Evolutionary conservation across 2,888 invertebrate genomes (phyloP).

Genomic region (Acrobeloides nanus): DNA sequence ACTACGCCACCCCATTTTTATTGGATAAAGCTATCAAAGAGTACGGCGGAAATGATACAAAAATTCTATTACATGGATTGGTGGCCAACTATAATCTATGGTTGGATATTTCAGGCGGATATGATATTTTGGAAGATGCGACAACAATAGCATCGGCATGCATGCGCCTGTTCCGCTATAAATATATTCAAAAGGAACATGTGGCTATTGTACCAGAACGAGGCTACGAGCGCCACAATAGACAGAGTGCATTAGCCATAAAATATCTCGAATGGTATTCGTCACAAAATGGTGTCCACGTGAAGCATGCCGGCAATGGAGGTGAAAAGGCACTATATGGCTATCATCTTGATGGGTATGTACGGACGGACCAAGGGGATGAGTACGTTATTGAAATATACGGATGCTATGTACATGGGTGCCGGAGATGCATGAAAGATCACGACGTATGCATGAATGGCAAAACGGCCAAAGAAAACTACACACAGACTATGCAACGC

Average conservation of each 20-base stretch:
- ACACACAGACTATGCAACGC: background rate
- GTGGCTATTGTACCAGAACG: background rate
- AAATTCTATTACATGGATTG: background rate
- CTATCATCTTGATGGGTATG: too few species aligned
- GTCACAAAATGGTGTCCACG: too few species aligned
- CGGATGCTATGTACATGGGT: background rate
- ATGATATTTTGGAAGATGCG: background rate
- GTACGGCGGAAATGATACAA: background rate
- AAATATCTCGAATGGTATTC: conserved; percentile 3
- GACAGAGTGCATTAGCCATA: background rate
- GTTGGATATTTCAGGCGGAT: background rate
- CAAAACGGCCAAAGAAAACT: background rate
- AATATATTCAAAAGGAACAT: background rate
- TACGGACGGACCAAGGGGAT: background rate
- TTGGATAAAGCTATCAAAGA: background rate
- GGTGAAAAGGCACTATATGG: too few species aligned
- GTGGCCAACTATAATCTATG: background rate
- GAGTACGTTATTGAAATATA: background rate
- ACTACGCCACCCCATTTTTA: background rate
- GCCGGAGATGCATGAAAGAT: background rate
- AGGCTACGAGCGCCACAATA: background rate
- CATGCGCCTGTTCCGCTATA: background rate
- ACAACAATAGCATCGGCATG: background rate
- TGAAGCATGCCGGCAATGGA: too few species aligned
- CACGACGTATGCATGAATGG: background rate